phyloP scores from a whole-genome alignment of 2,888 invertebrate species.

The Pandemis cinnamomeana region DNA sequence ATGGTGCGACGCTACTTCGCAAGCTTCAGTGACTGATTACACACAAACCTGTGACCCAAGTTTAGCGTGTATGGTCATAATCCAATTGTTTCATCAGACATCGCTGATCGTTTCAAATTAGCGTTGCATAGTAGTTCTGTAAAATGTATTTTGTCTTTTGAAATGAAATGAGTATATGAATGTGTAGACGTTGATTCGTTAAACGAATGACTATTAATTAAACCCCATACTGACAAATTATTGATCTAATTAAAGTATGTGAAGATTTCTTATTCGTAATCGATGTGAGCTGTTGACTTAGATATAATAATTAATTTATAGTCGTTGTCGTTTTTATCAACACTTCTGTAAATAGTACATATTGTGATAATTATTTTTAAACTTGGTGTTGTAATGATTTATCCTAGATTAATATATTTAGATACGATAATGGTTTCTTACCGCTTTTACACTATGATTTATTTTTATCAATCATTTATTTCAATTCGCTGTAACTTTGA shows the following conservation, averaged over 20 bases:
- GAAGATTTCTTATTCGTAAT: slow-evolving; percentile 41
- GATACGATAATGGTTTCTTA: slow-evolving; percentile 32
- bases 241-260: slow-evolving; percentile 36
- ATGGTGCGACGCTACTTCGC: not conserved
- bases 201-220: slow-evolving; percentile 23
- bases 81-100: not conserved
- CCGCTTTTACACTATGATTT: slow-evolving; percentile 35
- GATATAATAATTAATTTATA: slow-evolving; percentile 43
- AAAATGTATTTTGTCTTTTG: not conserved
- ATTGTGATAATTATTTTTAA: slow-evolving; percentile 42
- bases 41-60: not conserved
- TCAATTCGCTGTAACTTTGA: slow-evolving; percentile 21
- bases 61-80: not conserved
- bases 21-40: not conserved
- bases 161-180: not conserved
- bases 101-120: not conserved
- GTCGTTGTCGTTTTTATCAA: slow-evolving; percentile 36
- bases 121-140: not conserved
- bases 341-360: slow-evolving; percentile 43
- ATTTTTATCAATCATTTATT: slow-evolving; percentile 14
- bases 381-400: slow-evolving; percentile 35
- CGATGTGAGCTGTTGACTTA: slow-evolving; percentile 42
- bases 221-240: slow-evolving; percentile 22
- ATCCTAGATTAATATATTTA: slow-evolving; percentile 35
- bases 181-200: slow-evolving; percentile 16